phyloP scores from a whole-genome alignment of 2,888 invertebrate species.

The Stenotaenia linearis region DNA sequence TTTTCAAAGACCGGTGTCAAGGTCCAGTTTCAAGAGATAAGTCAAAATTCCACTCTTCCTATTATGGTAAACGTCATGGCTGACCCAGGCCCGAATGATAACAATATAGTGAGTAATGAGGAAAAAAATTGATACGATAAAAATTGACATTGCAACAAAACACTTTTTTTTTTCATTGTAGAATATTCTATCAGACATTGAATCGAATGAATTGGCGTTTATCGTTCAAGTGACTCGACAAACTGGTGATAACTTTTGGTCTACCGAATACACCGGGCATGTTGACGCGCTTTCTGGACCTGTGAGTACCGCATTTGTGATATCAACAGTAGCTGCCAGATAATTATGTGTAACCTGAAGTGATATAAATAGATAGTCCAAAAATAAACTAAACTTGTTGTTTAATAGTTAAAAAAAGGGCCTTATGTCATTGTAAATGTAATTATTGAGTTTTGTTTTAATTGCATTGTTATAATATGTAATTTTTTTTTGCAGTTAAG shows the following conservation, averaged over 20 bases:
- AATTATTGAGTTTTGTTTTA: too few relatives aligned
- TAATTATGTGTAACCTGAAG: not conserved
- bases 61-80: slow-evolving; percentile 9
- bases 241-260: slow-evolving; percentile 17
- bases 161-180: not conserved
- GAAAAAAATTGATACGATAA: not conserved
- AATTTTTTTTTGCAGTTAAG: slow-evolving; percentile 30
- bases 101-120: slow-evolving; percentile 8
- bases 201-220: not conserved
- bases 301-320: slow-evolving; percentile 13
- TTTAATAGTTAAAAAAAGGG: not conserved
- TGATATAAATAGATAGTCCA: not conserved
- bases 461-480: too few relatives aligned
- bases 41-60: not conserved
- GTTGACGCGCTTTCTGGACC: slow-evolving; percentile 17
- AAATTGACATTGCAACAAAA: not conserved
- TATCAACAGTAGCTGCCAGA: not conserved
- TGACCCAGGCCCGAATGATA: slow-evolving; percentile 13
- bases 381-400: not conserved
- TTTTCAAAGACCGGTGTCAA: slow-evolving; percentile 24
- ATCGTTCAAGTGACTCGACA: slow-evolving; percentile 26
- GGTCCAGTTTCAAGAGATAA: slow-evolving; percentile 15
- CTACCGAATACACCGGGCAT: not conserved
- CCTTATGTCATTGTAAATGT: not conserved
- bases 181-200: slow-evolving; percentile 21